These are phyloP conservation scores for Gasterosteus nipponicus DNA, from an alignment of 2,113 vertebrate genomes.

Conservation along the genomic window DNA sequence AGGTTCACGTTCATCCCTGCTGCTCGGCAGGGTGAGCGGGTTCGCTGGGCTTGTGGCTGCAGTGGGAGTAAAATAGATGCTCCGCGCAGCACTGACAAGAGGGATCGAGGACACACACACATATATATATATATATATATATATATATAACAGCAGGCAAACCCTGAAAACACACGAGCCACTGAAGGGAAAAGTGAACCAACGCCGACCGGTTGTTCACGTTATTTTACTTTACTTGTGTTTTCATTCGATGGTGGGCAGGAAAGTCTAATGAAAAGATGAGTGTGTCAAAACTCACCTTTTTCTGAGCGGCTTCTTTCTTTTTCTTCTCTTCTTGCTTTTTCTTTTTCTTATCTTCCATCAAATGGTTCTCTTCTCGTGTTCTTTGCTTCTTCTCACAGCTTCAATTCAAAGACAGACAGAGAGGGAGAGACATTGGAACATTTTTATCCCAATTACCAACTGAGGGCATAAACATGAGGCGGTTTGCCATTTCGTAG, in stretches of 20 bases:
- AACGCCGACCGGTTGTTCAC: neutral
- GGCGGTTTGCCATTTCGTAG: neutral
- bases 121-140: too few relatives aligned
- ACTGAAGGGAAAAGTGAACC: slow-evolving; percentile 6
- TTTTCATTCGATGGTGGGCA: neutral
- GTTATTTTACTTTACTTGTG: neutral
- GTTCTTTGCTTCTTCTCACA: slow-evolving; percentile 90
- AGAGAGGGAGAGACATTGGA: neutral
- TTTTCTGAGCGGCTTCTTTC: slow-evolving; percentile 97
- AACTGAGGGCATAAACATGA: slow-evolving; percentile 8
- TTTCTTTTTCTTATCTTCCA: slow-evolving; percentile 99
- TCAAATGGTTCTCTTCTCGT: slow-evolving; percentile 95
- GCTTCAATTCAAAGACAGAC: slow-evolving; percentile 51
- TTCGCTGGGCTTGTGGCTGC: slow-evolving; percentile 18
- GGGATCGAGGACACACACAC: neutral
- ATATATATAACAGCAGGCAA: neutral
- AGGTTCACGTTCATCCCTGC: slow-evolving; percentile 30
- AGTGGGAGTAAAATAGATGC: slow-evolving; percentile 8
- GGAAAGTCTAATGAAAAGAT: slow-evolving; percentile 5
- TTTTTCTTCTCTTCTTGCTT: slow-evolving; percentile 99
- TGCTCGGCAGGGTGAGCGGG: slow-evolving; percentile 14
- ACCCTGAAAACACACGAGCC: slow-evolving; percentile 18
- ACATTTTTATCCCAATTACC: slow-evolving; percentile 1
- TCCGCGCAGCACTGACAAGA: neutral
- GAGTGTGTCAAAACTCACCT: slow-evolving; percentile 80